Base-by-base conservation (phyloP, 2,888 invertebrate genomes). In the Carabus problematicus region DNA sequence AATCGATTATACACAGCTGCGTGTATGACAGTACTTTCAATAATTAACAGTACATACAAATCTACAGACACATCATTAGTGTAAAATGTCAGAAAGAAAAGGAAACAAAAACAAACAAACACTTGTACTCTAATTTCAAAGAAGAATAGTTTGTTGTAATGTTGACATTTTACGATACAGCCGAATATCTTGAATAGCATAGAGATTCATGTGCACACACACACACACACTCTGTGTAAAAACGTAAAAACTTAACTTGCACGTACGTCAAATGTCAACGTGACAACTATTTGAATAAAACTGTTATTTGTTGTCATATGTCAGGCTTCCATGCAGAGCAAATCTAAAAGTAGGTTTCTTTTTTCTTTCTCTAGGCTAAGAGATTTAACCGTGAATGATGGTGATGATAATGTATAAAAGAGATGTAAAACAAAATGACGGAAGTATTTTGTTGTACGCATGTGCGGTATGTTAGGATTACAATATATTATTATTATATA, bases 31-130 rank as follows among this genome's bases (percentile, higher is more conserved):
- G n/a, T n/a, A n/a, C n/a, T n/a, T n/a, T n/a, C n/a, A 69, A 61
- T 71, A 71, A 66, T 70, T 72, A 71, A 66, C 70, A 72, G 78
- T 77, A 78, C 79, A 78, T 73, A 74, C 73, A 74, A 74, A 74
- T 73, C 75, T 76, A 73, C 77, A 76, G 79, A 80, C 80, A 80
- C 80, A 81, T 80, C 80, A 81, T 76, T 81, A 80, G 79, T 74
- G 75, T 77, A 76, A 76, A 40, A 40, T 58, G 40, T n/a, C n/a
- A n/a, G n/a, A n/a, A n/a, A n/a, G n/a, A n/a, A n/a, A n/a, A n/a
- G n/a, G n/a, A n/a, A n/a, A n/a, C n/a, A n/a, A n/a, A n/a, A n/a
- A n/a, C n/a, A n/a, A n/a, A n/a, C 41, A 29, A 56, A 49, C 49
- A 49, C 11, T 49, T 49, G 42, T 49, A 8, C 18, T 9, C 18